Percentiles rank a stretch among this genome's conserved stretches.
Conservation (phyloP, 2,797 vertebrate genomes). For the Ceryle rudis region DNA sequence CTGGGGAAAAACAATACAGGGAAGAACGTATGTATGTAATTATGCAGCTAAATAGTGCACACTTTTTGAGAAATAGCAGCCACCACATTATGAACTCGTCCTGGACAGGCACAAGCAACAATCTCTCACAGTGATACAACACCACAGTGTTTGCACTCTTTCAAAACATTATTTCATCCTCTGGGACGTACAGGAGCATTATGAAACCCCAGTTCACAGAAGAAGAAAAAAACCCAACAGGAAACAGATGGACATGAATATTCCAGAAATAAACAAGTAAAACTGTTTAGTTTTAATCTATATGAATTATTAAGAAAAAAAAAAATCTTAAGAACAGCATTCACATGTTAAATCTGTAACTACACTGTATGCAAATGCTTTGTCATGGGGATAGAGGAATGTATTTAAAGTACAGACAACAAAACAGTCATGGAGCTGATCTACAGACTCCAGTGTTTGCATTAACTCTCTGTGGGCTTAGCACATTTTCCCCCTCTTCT, state of each 20-base stretch:
- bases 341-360: background rate
- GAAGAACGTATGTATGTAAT: background rate
- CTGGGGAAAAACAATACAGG: background rate
- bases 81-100: background rate
- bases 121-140: background rate
- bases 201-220: background rate
- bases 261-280: background rate
- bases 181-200: background rate
- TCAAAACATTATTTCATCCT: background rate
- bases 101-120: background rate
- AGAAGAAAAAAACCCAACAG: background rate
- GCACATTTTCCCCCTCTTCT: background rate
- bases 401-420: background rate
- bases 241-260: background rate
- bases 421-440: background rate
- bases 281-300: background rate
- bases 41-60: background rate
- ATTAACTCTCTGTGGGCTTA: background rate
- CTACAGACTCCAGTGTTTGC: background rate
- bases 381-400: background rate
- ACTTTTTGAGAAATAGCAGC: background rate
- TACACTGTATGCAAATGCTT: background rate
- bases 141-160: background rate
- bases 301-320: background rate
- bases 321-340: background rate